Percentiles rank a stretch among this genome's conserved stretches.
phyloP scores from a whole-genome alignment of 64 coral and sea anemone genomes.

The Montipora sp. region DNA sequence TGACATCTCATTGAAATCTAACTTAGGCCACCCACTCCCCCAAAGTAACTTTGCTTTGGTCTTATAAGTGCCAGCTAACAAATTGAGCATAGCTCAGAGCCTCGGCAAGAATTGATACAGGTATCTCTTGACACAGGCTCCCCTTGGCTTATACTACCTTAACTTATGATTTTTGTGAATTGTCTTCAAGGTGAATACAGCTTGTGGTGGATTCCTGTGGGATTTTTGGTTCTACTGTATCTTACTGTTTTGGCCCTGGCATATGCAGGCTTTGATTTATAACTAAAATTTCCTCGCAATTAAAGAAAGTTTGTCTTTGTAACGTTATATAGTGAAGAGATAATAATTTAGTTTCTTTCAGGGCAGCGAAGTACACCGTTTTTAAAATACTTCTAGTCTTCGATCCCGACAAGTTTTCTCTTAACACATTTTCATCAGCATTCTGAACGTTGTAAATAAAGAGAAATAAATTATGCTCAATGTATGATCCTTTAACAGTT shows the following conservation, averaged over 20 bases:
- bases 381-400: not conserved
- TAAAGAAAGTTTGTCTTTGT: not conserved
- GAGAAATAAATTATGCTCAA: not conserved
- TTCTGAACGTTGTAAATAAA: not conserved
- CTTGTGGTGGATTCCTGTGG: slow-evolving; percentile 89
- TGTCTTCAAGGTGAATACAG: slow-evolving; percentile 87
- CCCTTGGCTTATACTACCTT: not conserved
- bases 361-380: not conserved
- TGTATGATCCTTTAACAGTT: not conserved
- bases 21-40: too few species aligned
- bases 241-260: slow-evolving; percentile 72
- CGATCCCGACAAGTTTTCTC: not conserved
- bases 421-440: not conserved
- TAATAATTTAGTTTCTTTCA: not conserved
- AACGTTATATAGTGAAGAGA: not conserved
- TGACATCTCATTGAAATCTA: too few species aligned
- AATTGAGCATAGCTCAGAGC: too few species aligned
- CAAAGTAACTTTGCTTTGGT: too few species aligned
- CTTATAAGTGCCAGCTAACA: too few species aligned
- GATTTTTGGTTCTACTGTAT: slow-evolving; percentile 87
- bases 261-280: slow-evolving; percentile 90
- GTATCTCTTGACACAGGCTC: too few species aligned
- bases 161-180: not conserved
- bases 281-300: not conserved
- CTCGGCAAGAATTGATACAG: too few species aligned